Conservation (phyloP, 2,888 invertebrate genomes). For the Ferdinandea cuprea region DNA sequence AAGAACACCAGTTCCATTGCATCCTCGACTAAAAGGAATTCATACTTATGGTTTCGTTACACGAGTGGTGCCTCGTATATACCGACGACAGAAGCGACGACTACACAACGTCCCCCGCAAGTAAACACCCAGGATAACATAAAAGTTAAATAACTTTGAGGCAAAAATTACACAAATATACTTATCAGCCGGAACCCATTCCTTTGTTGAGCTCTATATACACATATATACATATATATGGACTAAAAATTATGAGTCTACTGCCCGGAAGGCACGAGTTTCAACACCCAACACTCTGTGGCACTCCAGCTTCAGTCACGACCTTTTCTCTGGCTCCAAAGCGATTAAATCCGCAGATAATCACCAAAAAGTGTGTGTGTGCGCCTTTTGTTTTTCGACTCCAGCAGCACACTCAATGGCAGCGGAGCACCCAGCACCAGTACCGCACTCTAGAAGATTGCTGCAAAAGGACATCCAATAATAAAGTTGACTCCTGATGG, state of each 20-base stretch:
- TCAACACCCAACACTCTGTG: slow-evolving; percentile 62
- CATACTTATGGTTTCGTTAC: slow-evolving; percentile 55
- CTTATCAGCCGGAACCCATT: slow-evolving; percentile 72
- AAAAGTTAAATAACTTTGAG: slow-evolving; percentile 73
- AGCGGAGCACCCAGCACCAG: slow-evolving; percentile 10
- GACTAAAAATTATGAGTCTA: slow-evolving; percentile 69
- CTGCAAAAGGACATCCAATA: slow-evolving; percentile 73
- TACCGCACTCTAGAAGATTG: slow-evolving; percentile 47
- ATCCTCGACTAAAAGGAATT: slow-evolving; percentile 37
- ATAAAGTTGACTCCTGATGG: slow-evolving; percentile 74
- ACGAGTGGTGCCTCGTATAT: too few relatives aligned
- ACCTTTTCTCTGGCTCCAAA: slow-evolving; percentile 65
- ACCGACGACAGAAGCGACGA: slow-evolving; percentile 8
- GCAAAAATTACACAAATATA: slow-evolving; percentile 71
- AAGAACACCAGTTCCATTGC: slow-evolving; percentile 27
- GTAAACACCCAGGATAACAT: slow-evolving; percentile 67
- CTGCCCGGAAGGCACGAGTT: slow-evolving; percentile 66
- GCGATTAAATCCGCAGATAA: slow-evolving; percentile 74
- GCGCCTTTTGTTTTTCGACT: slow-evolving; percentile 64
- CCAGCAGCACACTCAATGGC: not conserved
- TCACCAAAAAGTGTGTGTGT: slow-evolving; percentile 74
- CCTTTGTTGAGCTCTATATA: slow-evolving; percentile 58
- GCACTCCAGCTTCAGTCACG: slow-evolving; percentile 34
- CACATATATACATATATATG: slow-evolving; percentile 6
- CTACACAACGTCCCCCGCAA: slow-evolving; percentile 12